These are phyloP conservation scores for Heptascelio sp. DNA, from an alignment of 2,888 invertebrate species.

Conservation along the genomic window DNA sequence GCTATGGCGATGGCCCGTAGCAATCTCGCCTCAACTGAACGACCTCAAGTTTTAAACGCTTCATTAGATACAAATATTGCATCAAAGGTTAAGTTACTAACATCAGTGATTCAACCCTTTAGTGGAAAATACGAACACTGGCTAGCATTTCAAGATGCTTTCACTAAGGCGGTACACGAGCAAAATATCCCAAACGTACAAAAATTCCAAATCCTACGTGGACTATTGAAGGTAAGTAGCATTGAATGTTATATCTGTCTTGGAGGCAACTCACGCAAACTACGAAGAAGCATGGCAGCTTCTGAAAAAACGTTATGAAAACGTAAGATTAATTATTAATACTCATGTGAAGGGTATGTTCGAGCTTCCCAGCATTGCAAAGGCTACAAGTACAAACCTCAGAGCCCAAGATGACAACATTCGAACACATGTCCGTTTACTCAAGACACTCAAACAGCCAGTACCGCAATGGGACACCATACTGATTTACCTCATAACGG, in stretches of 20 bases:
- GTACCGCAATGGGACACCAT: constrained; percentile 12
- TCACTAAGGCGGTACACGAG: constrained; percentile 18
- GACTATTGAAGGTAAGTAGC: constrained; percentile 27
- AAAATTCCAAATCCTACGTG: constrained; percentile 25
- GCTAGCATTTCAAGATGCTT: constrained; percentile 7
- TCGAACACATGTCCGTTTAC: constrained; percentile 5
- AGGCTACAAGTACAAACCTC: not conserved
- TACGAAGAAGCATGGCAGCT: constrained; percentile 11
- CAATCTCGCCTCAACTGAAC: not conserved
- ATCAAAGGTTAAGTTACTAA: not conserved
- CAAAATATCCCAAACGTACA: constrained; percentile 15
- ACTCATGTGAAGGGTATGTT: constrained; percentile 30
- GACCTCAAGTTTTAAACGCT: not conserved
- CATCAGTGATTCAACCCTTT: not conserved
- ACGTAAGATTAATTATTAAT: constrained; percentile 3
- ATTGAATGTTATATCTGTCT: constrained; percentile 13
- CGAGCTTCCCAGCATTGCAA: constrained; percentile 8
- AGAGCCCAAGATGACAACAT: constrained; percentile 14
- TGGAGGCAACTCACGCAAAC: constrained; percentile 35
- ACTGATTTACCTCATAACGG: constrained; percentile 5
- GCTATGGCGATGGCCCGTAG: not conserved
- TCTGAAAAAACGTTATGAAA: constrained; percentile 7
- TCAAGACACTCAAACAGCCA: constrained; percentile 3
- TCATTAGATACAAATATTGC: not conserved
- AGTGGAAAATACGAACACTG: constrained; percentile 9